Evolutionary conservation across 2,888 invertebrate genomes (phyloP).

Genomic region (Fragum fragum): DNA sequence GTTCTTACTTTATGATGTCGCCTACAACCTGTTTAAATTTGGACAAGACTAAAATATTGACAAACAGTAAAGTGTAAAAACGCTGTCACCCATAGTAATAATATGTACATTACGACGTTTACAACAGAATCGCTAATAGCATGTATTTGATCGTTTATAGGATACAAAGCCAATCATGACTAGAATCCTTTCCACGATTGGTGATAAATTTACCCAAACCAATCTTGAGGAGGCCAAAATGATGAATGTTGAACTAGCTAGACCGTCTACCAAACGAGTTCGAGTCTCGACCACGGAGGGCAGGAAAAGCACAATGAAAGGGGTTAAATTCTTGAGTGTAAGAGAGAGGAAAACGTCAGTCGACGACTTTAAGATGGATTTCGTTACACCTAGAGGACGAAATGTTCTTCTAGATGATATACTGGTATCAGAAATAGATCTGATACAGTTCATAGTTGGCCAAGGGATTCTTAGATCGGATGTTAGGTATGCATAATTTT

Average conservation of each 20-base stretch:
- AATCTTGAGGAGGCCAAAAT: slow-evolving; percentile 99
- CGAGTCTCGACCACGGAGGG: slow-evolving; percentile 40
- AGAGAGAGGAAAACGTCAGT: slow-evolving; percentile 99
- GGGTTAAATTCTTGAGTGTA: slow-evolving; percentile 97
- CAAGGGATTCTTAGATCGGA: slow-evolving; percentile 97
- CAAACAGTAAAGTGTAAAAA: no score
- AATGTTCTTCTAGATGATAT: slow-evolving; percentile 98
- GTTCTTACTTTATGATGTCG: no score
- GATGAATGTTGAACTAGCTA: slow-evolving; percentile 91
- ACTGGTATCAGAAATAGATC: slow-evolving; percentile 98
- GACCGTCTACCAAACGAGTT: slow-evolving; percentile 62
- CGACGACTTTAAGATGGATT: slow-evolving; percentile 94
- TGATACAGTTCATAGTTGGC: slow-evolving; percentile 99
- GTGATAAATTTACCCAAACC: slow-evolving; percentile 97
- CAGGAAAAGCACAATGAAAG: slow-evolving; percentile 91
- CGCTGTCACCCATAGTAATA: no score
- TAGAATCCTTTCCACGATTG: slow-evolving; percentile 97
- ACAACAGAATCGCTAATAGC: no score
- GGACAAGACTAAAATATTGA: no score
- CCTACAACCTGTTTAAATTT: no score
- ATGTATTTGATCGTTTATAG: slow-evolving; percentile 87
- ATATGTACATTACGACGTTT: no score
- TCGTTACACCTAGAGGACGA: slow-evolving; percentile 86
- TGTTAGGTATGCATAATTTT: no score
- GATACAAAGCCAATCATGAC: slow-evolving; percentile 99